Conservation (phyloP, 2,797 vertebrate genomes). For the Netta rufina region DNA sequence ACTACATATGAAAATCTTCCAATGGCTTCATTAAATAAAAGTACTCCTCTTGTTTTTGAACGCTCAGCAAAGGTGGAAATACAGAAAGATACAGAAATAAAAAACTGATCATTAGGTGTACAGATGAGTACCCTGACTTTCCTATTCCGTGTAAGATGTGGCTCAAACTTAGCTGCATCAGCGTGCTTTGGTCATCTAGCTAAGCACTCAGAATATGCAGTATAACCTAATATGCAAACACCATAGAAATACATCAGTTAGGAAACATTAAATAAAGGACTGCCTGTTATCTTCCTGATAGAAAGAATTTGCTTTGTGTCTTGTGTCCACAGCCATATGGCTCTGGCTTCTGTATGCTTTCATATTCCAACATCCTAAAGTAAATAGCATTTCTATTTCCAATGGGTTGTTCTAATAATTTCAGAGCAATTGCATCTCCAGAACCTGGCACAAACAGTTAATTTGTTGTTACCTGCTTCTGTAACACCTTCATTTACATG, state of each 20-base stretch:
- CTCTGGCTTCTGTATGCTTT: background rate
- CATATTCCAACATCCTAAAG: background rate
- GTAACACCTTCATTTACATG: background rate
- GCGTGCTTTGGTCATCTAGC: background rate
- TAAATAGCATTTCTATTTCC: background rate
- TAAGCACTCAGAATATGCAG: background rate
- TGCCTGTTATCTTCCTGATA: background rate
- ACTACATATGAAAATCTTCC: background rate
- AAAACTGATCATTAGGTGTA: background rate
- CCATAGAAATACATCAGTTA: background rate
- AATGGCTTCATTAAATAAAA: background rate
- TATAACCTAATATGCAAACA: background rate
- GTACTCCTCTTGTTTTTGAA: background rate
- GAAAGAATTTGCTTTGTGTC: background rate
- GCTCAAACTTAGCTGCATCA: background rate
- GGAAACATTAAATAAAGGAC: background rate
- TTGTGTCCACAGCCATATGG: background rate
- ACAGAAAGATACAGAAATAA: background rate
- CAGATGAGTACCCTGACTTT: background rate
- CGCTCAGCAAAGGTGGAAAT: background rate
- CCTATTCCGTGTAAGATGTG: background rate
- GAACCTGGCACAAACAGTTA: background rate
- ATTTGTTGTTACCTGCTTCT: background rate
- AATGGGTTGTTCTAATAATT: background rate
- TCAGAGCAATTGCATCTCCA: background rate